A percentile compares a stretch with the other conserved stretches of the same genome.
Conservation (phyloP, 2,888 invertebrate species). For the Epsilonema sp. region DNA sequence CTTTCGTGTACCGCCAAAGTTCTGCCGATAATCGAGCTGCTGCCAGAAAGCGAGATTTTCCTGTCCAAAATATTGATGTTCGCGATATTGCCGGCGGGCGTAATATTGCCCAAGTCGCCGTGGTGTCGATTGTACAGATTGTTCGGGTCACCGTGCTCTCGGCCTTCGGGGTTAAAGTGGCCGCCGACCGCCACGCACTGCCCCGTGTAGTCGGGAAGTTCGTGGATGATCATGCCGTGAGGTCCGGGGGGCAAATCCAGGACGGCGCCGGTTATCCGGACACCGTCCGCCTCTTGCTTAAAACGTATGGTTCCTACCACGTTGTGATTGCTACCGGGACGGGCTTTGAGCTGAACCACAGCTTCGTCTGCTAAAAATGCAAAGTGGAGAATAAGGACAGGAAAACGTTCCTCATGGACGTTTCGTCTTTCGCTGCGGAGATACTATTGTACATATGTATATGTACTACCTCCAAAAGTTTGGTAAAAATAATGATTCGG, state of each 20-base stretch:
- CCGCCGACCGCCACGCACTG: neutral
- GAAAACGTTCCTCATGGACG: too few species aligned
- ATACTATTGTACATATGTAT: too few species aligned
- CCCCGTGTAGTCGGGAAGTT: neutral
- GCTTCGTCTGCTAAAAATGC: too few species aligned
- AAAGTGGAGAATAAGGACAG: too few species aligned
- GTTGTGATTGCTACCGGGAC: too few species aligned
- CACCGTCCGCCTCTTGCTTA: neutral
- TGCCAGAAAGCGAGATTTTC: neutral
- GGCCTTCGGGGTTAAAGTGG: neutral
- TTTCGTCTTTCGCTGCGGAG: too few species aligned
- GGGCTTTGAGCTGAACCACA: too few species aligned
- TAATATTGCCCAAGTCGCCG: neutral
- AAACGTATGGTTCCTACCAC: neutral
- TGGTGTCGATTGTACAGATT: neutral
- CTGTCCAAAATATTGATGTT: neutral
- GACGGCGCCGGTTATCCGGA: neutral
- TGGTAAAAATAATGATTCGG: too few species aligned
- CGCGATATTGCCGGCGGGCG: neutral
- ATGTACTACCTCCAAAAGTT: too few species aligned
- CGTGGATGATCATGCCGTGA: neutral
- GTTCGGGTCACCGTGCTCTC: neutral
- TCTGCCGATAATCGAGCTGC: neutral
- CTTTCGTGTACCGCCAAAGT: neutral
- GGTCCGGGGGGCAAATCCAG: neutral